Conservation (phyloP, 2,888 invertebrate species). For the Acleris literana region DNA sequence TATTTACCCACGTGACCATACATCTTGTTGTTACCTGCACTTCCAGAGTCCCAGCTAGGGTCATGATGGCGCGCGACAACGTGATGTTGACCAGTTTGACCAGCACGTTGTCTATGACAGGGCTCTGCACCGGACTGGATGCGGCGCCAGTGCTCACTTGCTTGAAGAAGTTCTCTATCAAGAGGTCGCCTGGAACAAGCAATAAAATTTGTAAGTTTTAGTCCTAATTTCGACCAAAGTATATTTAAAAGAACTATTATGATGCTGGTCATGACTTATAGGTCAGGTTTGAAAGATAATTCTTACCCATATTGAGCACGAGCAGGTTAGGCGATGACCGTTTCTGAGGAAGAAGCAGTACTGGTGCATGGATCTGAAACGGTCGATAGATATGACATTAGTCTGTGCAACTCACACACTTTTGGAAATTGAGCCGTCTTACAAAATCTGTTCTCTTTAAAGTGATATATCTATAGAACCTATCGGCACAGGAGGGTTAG, state of each 20-base stretch:
- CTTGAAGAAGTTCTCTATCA: constrained; percentile 91
- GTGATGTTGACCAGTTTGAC: constrained; percentile 87
- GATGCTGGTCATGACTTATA: neutral
- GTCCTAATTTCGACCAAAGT: too few species aligned
- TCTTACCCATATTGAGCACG: constrained; percentile 87
- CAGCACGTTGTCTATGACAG: constrained; percentile 88
- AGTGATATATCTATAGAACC: too few species aligned
- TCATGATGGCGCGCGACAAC: constrained; percentile 88
- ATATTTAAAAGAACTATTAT: too few species aligned
- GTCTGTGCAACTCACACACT: too few species aligned
- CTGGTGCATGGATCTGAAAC: constrained; percentile 86
- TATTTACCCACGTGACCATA: too few species aligned
- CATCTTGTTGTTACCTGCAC: constrained; percentile 82
- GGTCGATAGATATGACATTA: neutral
- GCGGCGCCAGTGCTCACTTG: constrained; percentile 67
- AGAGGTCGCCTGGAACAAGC: constrained; percentile 85
- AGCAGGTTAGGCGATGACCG: constrained; percentile 90
- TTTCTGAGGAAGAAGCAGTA: constrained; percentile 90
- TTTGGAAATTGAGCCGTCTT: too few species aligned
- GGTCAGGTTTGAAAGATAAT: too few species aligned
- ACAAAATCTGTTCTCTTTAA: too few species aligned
- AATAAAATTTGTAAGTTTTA: neutral
- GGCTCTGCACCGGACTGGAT: constrained; percentile 67
- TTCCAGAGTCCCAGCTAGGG: constrained; percentile 88
- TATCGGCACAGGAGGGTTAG: too few species aligned